A percentile compares a stretch with the other conserved stretches of the same genome.
These are phyloP conservation scores for Diacarnus erythraeanus DNA, from an alignment of 37 sponge, comb jelly and placozoan genomes.

Conservation along the genomic window DNA sequence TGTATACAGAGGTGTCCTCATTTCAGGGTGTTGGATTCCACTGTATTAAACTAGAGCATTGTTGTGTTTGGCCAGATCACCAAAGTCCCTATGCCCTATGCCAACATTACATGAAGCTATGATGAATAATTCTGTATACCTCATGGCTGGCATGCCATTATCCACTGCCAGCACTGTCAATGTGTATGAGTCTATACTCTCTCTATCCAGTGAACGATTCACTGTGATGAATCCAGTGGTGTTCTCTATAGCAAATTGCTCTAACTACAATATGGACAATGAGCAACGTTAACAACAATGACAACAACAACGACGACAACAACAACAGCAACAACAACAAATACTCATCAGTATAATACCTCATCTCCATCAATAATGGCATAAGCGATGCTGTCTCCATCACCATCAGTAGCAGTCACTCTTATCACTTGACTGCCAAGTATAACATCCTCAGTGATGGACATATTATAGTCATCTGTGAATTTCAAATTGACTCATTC, in stretches of 20 bases:
- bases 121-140: too few species aligned
- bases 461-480: slow-evolving; percentile 9
- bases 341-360: slow-evolving; percentile 1
- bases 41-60: too few species aligned
- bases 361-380: slow-evolving; percentile 11
- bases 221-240: slow-evolving; percentile 20
- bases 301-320: background rate
- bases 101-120: too few species aligned
- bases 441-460: background rate
- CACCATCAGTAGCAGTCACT: slow-evolving; percentile 21
- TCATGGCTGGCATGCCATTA: slow-evolving; percentile 23
- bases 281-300: background rate
- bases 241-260: slow-evolving; percentile 2
- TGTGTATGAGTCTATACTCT: slow-evolving; percentile 8
- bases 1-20: too few species aligned
- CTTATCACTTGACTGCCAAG: slow-evolving; percentile 7
- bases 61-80: too few species aligned
- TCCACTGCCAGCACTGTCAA: slow-evolving; percentile 59
- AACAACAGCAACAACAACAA: background rate
- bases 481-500: background rate
- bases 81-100: too few species aligned
- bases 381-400: slow-evolving; percentile 16
- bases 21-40: too few species aligned
- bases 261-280: background rate
- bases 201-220: slow-evolving; percentile 7